Evolutionary conservation across 2,888 invertebrate species (phyloP).

Genomic region (Sinodicranocentrus sp.): DNA sequence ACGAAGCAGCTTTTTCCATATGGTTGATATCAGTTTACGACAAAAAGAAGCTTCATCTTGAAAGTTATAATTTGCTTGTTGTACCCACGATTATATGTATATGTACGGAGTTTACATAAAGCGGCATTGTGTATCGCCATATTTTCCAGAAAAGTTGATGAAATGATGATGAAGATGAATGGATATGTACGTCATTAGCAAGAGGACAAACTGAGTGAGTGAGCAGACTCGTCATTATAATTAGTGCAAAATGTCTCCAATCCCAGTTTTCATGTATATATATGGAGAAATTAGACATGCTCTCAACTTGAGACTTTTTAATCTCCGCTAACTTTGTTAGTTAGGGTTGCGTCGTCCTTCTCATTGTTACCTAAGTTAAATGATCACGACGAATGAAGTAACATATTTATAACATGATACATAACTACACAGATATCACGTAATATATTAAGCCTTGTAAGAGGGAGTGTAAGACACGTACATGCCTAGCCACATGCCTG

Average conservation of each 20-base stretch:
- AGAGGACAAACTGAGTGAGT: slow-evolving; percentile 36
- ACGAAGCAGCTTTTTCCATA: no score
- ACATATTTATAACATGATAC: no score
- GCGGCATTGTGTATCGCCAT: background rate
- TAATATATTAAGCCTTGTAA: no score
- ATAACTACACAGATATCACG: no score
- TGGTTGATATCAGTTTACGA: no score
- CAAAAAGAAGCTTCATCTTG: no score
- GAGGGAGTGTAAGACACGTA: no score
- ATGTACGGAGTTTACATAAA: no score
- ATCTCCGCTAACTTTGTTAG: slow-evolving; percentile 56
- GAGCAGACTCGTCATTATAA: slow-evolving; percentile 63
- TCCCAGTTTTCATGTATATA: slow-evolving; percentile 22
- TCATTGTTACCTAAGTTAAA: slow-evolving; percentile 3
- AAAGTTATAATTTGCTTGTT: no score
- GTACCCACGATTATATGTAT: no score
- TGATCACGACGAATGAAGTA: no score
- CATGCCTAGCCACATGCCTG: no score
- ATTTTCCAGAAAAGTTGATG: slow-evolving; percentile 44
- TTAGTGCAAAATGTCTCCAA: slow-evolving; percentile 60
- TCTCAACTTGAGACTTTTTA: slow-evolving; percentile 35
- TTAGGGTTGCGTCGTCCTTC: slow-evolving; percentile 19
- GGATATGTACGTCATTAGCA: slow-evolving; percentile 54
- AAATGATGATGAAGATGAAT: slow-evolving; percentile 58
- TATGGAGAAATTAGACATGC: background rate